Base-by-base conservation (phyloP, 2,113 vertebrate genomes). In the Turnix velox region DNA sequence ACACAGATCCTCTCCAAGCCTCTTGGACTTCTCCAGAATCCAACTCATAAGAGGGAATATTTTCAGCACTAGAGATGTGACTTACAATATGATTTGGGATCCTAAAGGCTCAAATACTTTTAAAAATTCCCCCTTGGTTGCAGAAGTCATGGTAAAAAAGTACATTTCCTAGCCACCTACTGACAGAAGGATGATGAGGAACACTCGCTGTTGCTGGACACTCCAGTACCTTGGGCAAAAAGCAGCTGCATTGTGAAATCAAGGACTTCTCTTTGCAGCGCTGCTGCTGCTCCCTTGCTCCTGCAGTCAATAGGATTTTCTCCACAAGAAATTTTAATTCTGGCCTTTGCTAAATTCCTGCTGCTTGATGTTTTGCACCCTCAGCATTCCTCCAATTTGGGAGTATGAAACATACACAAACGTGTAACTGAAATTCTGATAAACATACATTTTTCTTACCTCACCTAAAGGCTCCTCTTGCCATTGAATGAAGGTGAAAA, bases 381-480 rank as follows among this genome's bases (percentile, higher is more conserved):
- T 71, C 55, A 88, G 31, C 76, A 15, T 52, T 84, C 57, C 62
- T 85, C 68, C 54, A 45, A 4, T 63, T 68, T 40, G n/a, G 31
- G 18, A 69, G 33, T 46, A 73, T 37, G 71, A 89, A 82, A 92
- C 43, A 40, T 10, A 88, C 3, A 73, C 35, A 79, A 87, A 46
- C 22, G 19, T 6, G 22, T 51, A 83, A 48, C 85, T 62, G 58
- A 62, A 37, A 66, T 68, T 65, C 88, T 58, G 74, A 93, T 89
- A 84, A 91, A 89, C 28, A 58, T n/a, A 57, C 35, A 58, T 74
- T 94, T 88, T 80, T 58, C 71, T 88, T 89, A 66, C 71, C 67
- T 82, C 74, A 75, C 76, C 86, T 88, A 93, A 93, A 71, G 68
- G 75, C 39, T 96, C 73, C 61, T 77, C 52, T 82, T 92, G 42